These are phyloP conservation scores for Sebastolobus altivelis DNA, from an alignment of 2,797 vertebrate species.

Conservation along the genomic window DNA sequence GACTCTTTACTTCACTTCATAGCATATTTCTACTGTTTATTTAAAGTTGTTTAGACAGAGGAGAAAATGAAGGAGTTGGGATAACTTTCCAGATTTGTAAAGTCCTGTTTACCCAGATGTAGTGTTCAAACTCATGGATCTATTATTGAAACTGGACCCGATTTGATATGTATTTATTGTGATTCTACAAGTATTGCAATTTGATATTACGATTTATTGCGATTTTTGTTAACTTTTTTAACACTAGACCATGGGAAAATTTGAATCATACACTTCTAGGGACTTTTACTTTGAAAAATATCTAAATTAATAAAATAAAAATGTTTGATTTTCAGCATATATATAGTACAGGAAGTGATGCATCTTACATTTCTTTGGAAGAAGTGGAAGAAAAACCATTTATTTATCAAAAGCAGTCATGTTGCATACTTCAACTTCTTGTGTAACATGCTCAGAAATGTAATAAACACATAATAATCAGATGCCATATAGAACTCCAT, in stretches of 20 bases:
- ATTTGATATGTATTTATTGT: neutral
- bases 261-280: no score
- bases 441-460: neutral
- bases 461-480: constrained; percentile 9
- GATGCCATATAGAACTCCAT: neutral
- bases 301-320: no score
- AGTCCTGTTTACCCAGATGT: neutral
- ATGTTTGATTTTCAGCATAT: no score
- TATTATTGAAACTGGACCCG: neutral
- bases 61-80: neutral
- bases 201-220: no score
- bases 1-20: neutral
- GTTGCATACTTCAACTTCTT: no score
- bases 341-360: neutral
- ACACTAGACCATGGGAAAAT: no score
- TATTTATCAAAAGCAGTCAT: neutral
- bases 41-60: neutral
- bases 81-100: neutral
- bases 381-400: neutral
- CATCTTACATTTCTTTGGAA: neutral
- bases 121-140: neutral
- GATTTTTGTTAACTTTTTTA: no score
- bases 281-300: no score
- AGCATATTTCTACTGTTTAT: constrained; percentile 12
- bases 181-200: no score